These are phyloP conservation scores for Euwallacea similis DNA, from an alignment of 1,140 invertebrate genomes.

Conservation along the genomic window DNA sequence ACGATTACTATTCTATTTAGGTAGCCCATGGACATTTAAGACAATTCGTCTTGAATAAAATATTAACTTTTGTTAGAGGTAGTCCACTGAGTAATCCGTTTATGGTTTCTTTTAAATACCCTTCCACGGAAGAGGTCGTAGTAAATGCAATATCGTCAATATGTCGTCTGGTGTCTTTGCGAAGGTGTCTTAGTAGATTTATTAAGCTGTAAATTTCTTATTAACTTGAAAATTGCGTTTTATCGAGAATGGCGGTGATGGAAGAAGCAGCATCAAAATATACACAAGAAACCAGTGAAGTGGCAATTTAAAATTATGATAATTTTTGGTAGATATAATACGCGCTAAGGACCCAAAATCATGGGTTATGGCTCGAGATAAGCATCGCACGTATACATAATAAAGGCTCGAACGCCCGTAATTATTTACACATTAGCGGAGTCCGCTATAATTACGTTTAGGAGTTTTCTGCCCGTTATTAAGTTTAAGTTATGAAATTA, in stretches of 20 bases:
- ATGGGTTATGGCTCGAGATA: conserved; percentile 28
- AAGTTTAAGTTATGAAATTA: conserved; percentile 33
- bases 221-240: not conserved
- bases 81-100: conserved; percentile 6
- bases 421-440: conserved; percentile 37
- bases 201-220: too few species aligned
- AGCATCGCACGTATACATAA: conserved; percentile 33
- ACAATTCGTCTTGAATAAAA: conserved; percentile 12
- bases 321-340: conserved; percentile 31
- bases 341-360: conserved; percentile 20
- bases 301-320: conserved; percentile 36
- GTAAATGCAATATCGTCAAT: not conserved
- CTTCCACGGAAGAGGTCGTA: not conserved
- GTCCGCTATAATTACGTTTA: conserved; percentile 33
- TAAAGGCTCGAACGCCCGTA: conserved; percentile 24
- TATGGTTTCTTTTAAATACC: conserved; percentile 22
- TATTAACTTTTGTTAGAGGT: not conserved
- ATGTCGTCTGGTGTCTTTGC: too few species aligned
- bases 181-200: too few species aligned
- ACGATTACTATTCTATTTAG: conserved; percentile 16
- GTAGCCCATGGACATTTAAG: conserved; percentile 15
- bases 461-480: conserved; percentile 32
- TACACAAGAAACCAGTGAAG: conserved; percentile 5
- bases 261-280: conserved; percentile 1
- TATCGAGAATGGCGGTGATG: too few species aligned